These are phyloP conservation scores for Thymelicus sylvestris DNA, from an alignment of 2,888 invertebrate species.

Conservation along the genomic window DNA sequence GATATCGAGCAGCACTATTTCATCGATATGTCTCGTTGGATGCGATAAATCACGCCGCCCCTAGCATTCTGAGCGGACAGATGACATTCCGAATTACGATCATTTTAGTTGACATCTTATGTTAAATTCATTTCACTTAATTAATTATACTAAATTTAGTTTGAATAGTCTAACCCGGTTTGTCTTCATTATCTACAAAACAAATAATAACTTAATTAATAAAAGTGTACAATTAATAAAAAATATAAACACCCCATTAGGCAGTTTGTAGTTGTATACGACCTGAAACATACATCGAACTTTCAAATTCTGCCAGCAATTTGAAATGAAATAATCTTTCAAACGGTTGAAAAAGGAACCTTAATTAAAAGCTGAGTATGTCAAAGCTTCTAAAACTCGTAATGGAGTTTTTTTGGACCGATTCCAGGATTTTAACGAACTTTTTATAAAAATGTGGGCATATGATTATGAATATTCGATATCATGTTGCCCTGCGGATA, in stretches of 20 bases:
- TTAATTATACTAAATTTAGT: constrained; percentile 20
- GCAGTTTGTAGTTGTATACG: neutral
- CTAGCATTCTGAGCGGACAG: constrained; percentile 42
- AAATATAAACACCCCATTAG: too few relatives aligned
- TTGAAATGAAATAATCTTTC: constrained; percentile 33
- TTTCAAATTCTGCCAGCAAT: constrained; percentile 15
- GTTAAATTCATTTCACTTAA: constrained; percentile 12
- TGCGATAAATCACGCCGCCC: constrained; percentile 37
- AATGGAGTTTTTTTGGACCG: constrained; percentile 34
- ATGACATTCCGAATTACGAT: constrained; percentile 50
- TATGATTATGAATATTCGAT: constrained; percentile 71
- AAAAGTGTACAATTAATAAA: too few relatives aligned
- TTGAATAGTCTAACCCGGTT: neutral
- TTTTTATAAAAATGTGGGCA: constrained; percentile 35
- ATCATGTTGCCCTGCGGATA: constrained; percentile 66
- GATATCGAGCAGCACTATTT: constrained; percentile 37
- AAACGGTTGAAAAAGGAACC: constrained; percentile 32
- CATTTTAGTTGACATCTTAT: constrained; percentile 47
- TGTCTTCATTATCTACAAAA: too few relatives aligned
- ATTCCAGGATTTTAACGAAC: constrained; percentile 38
- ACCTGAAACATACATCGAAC: neutral
- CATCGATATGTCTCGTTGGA: constrained; percentile 33
- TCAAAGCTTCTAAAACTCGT: constrained; percentile 36
- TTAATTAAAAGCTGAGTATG: constrained; percentile 36
- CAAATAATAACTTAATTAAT: too few relatives aligned